A percentile compares a stretch with the other conserved stretches of the same genome.
Evolutionary conservation across 2,888 invertebrate species (phyloP).

Genomic region (Cheilosia soror): DNA sequence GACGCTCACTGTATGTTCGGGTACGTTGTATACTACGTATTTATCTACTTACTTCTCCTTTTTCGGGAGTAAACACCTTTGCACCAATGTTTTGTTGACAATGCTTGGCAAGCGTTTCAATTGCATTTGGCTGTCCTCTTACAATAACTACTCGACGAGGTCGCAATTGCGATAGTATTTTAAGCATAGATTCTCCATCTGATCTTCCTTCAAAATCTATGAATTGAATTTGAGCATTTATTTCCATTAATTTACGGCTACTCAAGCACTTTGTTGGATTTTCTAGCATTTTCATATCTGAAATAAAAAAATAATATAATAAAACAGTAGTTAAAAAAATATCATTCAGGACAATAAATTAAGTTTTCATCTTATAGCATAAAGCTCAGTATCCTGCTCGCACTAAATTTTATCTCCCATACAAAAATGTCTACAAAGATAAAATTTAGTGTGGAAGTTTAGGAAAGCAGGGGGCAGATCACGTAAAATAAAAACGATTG

Average conservation of each 20-base stretch:
- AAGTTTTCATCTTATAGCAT: no score
- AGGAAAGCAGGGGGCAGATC: no score
- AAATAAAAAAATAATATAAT: constrained; percentile 77
- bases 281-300: constrained; percentile 85
- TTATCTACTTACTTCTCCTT: constrained; percentile 87
- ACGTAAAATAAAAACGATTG: no score
- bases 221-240: constrained; percentile 94
- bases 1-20: no score
- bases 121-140: constrained; percentile 89
- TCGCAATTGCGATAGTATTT: constrained; percentile 91
- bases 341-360: background rate
- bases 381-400: no score
- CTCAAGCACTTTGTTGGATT: constrained; percentile 96
- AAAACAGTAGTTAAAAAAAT: no score
- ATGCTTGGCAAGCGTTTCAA: constrained; percentile 88
- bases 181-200: constrained; percentile 92
- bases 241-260: constrained; percentile 89
- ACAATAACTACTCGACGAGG: constrained; percentile 92
- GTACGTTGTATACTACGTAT: no score
- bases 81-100: constrained; percentile 88
- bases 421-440: no score
- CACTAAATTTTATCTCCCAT: no score
- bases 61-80: constrained; percentile 92
- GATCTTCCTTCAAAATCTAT: constrained; percentile 99
- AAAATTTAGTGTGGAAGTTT: no score